Conservation (phyloP, 2,888 invertebrate genomes). For the Sthenelais limicola region DNA sequence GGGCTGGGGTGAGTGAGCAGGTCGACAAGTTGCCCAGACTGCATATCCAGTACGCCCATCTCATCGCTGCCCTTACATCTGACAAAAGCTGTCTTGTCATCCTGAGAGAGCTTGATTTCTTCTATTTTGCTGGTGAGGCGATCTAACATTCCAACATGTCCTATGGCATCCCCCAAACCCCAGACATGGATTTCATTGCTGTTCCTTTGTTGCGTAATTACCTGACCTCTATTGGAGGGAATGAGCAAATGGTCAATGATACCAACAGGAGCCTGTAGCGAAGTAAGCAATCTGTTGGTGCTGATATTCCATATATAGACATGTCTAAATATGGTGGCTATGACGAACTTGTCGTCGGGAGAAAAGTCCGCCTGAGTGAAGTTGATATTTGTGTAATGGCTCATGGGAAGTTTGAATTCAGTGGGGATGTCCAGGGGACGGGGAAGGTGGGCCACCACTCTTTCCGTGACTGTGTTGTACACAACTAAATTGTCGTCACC, state of each 20-base stretch:
- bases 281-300: slow-evolving; percentile 51
- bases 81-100: slow-evolving; percentile 60
- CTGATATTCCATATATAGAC: slow-evolving; percentile 67
- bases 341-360: slow-evolving; percentile 63
- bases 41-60: slow-evolving; percentile 69
- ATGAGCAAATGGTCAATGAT: slow-evolving; percentile 62
- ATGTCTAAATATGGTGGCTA: slow-evolving; percentile 68
- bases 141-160: slow-evolving; percentile 63
- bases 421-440: slow-evolving; percentile 64
- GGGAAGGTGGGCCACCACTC: slow-evolving; percentile 58
- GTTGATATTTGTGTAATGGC: slow-evolving; percentile 55
- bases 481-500: slow-evolving; percentile 57
- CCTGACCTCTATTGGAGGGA: slow-evolving; percentile 57
- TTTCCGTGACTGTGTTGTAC: slow-evolving; percentile 61
- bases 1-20: slow-evolving; percentile 67
- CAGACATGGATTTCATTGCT: slow-evolving; percentile 64
- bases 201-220: slow-evolving; percentile 61
- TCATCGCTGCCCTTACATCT: slow-evolving; percentile 66
- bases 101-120: slow-evolving; percentile 58
- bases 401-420: slow-evolving; percentile 68
- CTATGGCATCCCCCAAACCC: slow-evolving; percentile 64
- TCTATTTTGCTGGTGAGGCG: slow-evolving; percentile 64
- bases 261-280: slow-evolving; percentile 68
- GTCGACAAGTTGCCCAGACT: slow-evolving; percentile 65
- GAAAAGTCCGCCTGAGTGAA: slow-evolving; percentile 68